Conservation (phyloP, 2,113 vertebrate species). For the Poecilia latipinna region DNA sequence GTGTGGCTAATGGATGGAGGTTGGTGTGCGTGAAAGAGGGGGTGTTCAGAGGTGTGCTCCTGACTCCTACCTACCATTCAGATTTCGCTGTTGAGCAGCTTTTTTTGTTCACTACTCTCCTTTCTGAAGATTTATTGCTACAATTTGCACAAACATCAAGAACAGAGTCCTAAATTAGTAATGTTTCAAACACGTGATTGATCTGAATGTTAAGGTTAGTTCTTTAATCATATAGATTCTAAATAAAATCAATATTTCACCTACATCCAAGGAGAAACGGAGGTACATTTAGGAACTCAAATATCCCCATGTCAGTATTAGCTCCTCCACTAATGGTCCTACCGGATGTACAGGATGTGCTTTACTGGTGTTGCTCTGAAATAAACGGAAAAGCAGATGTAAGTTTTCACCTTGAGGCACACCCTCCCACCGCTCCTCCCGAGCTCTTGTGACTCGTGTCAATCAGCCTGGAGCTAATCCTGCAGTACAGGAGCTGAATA, state of each 20-base stretch:
- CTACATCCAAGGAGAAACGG: not conserved
- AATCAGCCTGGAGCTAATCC: slow-evolving; percentile 44
- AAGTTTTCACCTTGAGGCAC: slow-evolving; percentile 47
- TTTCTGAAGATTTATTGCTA: not conserved
- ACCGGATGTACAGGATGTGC: not conserved
- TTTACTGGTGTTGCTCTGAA: slow-evolving; percentile 6
- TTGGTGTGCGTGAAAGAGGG: slow-evolving; percentile 66
- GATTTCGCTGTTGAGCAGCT: slow-evolving; percentile 2
- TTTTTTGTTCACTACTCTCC: not conserved
- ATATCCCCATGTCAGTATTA: not conserved
- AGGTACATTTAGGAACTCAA: not conserved
- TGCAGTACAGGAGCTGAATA: slow-evolving; percentile 24
- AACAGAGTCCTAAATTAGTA: not conserved
- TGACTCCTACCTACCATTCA: slow-evolving; percentile 38
- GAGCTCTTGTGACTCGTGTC: slow-evolving; percentile 58
- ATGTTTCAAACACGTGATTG: not conserved
- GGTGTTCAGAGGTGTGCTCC: slow-evolving; percentile 54
- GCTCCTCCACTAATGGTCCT: not conserved
- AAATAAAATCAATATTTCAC: not conserved
- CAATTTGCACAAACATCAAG: not conserved
- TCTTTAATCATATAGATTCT: not conserved
- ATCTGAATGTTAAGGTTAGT: not conserved
- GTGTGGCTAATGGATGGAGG: slow-evolving; percentile 77
- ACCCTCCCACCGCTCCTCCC: not conserved
- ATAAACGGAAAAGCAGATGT: slow-evolving; percentile 23